These are phyloP conservation scores for Iselma pallidipennis DNA, from an alignment of 2,888 invertebrate species.

Conservation along the genomic window DNA sequence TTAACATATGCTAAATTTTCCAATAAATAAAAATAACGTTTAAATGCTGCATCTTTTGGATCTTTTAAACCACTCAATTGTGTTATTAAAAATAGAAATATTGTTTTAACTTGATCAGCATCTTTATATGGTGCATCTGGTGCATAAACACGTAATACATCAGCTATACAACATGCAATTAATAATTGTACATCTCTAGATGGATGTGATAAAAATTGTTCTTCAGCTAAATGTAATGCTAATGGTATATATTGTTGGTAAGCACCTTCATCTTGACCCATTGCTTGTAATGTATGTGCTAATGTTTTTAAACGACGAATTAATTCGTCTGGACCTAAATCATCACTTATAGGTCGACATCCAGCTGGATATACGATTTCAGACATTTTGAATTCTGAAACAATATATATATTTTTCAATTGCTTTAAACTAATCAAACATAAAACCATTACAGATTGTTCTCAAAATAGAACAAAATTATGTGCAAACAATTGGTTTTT, in stretches of 20 bases:
- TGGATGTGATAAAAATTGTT: slow-evolving; percentile 86
- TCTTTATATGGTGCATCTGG: slow-evolving; percentile 98
- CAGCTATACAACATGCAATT: slow-evolving; percentile 97
- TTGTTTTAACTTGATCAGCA: slow-evolving; percentile 88
- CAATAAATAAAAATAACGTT: slow-evolving; percentile 90
- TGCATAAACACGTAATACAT: slow-evolving; percentile 94
- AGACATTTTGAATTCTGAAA: slow-evolving; percentile 62
- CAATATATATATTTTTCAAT: too few species aligned
- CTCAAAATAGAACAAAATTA: too few species aligned
- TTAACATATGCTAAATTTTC: slow-evolving; percentile 98
- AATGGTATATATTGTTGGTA: slow-evolving; percentile 90
- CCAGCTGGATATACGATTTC: slow-evolving; percentile 93
- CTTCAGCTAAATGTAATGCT: slow-evolving; percentile 90
- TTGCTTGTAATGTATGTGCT: slow-evolving; percentile 93
- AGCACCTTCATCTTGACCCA: slow-evolving; percentile 95
- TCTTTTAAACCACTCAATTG: slow-evolving; percentile 92
- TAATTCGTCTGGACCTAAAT: slow-evolving; percentile 93
- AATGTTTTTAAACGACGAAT: slow-evolving; percentile 91
- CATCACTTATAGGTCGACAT: slow-evolving; percentile 92
- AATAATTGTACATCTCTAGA: slow-evolving; percentile 92
- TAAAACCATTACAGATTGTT: too few species aligned
- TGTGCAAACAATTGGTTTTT: too few species aligned
- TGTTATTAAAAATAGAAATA: slow-evolving; percentile 93
- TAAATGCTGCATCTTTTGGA: slow-evolving; percentile 96
- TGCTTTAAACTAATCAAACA: too few species aligned